A percentile compares a stretch with the other conserved stretches of the same genome.
phyloP scores from a whole-genome alignment of 2,113 vertebrate species.

The Paradisaea rubra region DNA sequence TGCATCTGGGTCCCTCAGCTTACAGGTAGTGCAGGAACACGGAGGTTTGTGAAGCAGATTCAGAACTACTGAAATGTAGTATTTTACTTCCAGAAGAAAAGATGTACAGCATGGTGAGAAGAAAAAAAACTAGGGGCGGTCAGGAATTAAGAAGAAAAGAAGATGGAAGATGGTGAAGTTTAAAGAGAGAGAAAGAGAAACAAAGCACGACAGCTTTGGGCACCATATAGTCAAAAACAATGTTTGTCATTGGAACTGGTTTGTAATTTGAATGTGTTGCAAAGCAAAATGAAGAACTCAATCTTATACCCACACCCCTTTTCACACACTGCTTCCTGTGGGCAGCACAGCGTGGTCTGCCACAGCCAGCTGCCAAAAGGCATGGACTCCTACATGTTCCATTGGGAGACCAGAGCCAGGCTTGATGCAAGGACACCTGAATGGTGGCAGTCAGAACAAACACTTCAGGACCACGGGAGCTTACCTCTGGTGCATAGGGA shows the following conservation, averaged over 20 bases:
- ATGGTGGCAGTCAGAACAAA: background rate
- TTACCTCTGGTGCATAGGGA: accelerated
- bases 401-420: accelerated
- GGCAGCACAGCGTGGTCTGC: accelerated
- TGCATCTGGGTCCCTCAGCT: background rate
- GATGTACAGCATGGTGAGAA: background rate
- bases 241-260: background rate
- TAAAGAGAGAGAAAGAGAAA: background rate
- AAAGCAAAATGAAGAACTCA: background rate
- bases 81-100: background rate
- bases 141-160: background rate
- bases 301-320: background rate
- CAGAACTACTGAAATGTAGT: background rate
- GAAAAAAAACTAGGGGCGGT: background rate
- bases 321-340: background rate
- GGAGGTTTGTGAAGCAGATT: background rate
- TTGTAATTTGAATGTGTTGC: background rate
- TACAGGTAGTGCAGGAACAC: background rate
- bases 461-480: background rate
- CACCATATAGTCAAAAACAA: background rate
- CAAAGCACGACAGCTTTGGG: background rate
- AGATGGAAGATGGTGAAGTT: background rate
- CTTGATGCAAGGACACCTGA: background rate
- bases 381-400: accelerated
- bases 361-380: background rate